Evolutionary conservation across 2,888 invertebrate genomes (phyloP), one percentile per base, ranked within the genome.

Genomic region (Cataglyphis albicans): DNA sequence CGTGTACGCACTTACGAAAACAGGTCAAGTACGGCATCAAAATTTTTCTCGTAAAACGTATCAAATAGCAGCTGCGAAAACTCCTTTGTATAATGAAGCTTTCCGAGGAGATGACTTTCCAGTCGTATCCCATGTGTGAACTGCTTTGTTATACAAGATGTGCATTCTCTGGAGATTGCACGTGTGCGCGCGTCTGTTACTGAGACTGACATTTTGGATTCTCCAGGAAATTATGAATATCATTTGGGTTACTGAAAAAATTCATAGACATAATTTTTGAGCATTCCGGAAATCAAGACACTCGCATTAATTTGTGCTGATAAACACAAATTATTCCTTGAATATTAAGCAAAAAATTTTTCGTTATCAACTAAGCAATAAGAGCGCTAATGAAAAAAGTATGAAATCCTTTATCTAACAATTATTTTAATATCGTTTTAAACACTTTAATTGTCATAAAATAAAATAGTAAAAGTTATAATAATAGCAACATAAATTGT

Each of bases 181-280:
- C 81, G 25, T 59, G 32, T 6, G 55, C 29, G 25, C 57, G 21
- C 32, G 67, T 35, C 64, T 75, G 64, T 80, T 52, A 55, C 35
- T 57, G 12, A 55, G 52, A 18, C 67, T 41, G 70, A 76, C 57
- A 57, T 82, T 73, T 74, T 63, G 48, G 61, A 84, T 73, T 59
- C 29, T 74, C n/a, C 63, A 32, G 55, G 65, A 81, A 83, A 87
- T 63, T 81, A 65, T 72, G 75, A 76, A 80, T 35, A 32, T 65
- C 10, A 32, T 21, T 64, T 61, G 52, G 48, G 61, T 81, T 55
- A 61, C 72, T 64, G 21, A 35, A n/a, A 52, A 83, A 32, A 32
- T 32, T 32, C 32, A 35, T 35, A 35, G 35, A 35, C 35, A 41
- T 68, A 70, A 73, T 15, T 59, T 29, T 29, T 29, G n/a, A 73